phyloP scores from a whole-genome alignment of 1,140 invertebrate species.

The Portunus trituberculatus region DNA sequence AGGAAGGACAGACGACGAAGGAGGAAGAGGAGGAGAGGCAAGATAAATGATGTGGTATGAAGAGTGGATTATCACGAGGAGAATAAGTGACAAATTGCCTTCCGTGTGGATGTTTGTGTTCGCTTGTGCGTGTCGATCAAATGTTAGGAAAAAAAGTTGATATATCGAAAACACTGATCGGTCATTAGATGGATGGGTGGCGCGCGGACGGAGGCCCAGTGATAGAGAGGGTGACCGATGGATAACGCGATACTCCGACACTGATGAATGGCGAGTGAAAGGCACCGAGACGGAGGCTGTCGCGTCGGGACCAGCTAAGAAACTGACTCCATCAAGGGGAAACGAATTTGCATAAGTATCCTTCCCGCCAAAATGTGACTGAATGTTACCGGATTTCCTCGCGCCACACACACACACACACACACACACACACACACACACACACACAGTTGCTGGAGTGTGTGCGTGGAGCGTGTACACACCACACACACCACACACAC shows the following conservation, averaged over 20 bases:
- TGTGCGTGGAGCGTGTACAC: too few relatives aligned
- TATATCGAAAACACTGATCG: constrained; percentile 22
- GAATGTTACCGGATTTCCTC: not conserved
- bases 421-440: too few relatives aligned
- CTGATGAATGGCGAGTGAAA: not conserved
- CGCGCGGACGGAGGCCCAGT: not conserved
- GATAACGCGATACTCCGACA: not conserved
- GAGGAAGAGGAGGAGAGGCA: not conserved
- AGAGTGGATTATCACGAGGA: too few relatives aligned
- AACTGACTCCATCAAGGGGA: not conserved
- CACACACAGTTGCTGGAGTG: too few relatives aligned
- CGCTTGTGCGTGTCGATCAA: not conserved
- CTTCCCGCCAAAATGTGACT: not conserved
- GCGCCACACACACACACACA: too few relatives aligned
- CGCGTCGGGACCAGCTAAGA: not conserved
- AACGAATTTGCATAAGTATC: constrained; percentile 23
- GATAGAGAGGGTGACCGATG: not conserved
- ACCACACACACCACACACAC: too few relatives aligned
- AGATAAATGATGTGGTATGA: not conserved
- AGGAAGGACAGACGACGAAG: not conserved
- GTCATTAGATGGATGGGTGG: not conserved
- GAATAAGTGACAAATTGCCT: too few relatives aligned
- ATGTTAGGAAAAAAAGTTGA: not conserved
- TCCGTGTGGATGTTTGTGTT: not conserved
- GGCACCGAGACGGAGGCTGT: not conserved